These are phyloP conservation scores for Acyrthosiphon pisum DNA, from an alignment of 1,140 invertebrate species.

Conservation along the genomic window DNA sequence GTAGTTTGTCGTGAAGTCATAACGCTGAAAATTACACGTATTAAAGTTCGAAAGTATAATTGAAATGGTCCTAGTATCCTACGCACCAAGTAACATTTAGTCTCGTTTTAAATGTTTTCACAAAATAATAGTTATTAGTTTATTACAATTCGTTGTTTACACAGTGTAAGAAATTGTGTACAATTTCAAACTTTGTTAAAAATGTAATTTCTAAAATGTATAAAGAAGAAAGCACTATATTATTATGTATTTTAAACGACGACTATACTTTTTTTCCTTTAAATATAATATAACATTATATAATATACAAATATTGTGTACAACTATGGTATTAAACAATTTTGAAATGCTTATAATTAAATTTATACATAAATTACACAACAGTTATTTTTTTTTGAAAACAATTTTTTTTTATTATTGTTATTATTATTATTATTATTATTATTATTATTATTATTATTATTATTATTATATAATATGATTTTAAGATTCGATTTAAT, in stretches of 20 bases:
- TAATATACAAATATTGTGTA: neutral
- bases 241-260: neutral
- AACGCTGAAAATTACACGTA: neutral
- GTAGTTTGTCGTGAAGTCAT: neutral
- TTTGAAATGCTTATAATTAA: neutral
- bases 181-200: neutral
- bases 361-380: neutral
- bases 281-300: neutral
- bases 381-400: neutral
- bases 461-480: neutral
- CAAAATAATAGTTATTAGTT: conserved; percentile 9
- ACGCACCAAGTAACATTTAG: neutral
- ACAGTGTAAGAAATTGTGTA: neutral
- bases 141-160: neutral
- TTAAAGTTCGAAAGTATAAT: conserved; percentile 4
- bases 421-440: too few relatives aligned
- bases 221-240: neutral
- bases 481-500: neutral
- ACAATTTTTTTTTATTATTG: too few relatives aligned
- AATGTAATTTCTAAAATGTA: neutral
- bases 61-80: neutral
- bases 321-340: neutral
- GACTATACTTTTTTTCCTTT: neutral
- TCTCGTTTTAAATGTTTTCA: neutral
- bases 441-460: too few relatives aligned